Evolutionary conservation across 2,113 vertebrate genomes (phyloP).

Genomic region (Lamprologus sp.): DNA sequence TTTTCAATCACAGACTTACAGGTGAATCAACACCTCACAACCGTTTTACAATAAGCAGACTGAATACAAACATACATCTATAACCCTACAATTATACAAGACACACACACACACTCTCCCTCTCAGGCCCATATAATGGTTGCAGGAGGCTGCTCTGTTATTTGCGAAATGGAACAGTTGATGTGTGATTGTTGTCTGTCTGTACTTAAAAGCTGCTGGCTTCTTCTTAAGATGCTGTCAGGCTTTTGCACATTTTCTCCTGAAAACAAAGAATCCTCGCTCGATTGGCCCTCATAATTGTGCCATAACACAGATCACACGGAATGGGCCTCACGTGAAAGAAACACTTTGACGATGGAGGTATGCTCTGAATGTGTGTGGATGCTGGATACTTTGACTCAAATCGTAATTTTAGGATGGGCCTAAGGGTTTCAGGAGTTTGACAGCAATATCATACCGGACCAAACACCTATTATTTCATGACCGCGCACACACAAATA

Average conservation of each 20-base stretch:
- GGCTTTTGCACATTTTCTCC: neutral
- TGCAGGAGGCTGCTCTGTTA: conserved; percentile 43
- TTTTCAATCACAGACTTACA: conserved; percentile 64
- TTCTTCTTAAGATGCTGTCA: conserved; percentile 12
- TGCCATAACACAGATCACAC: conserved; percentile 3
- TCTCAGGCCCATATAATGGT: conserved; percentile 32
- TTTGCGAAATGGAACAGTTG: conserved; percentile 52
- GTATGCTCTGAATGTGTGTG: neutral
- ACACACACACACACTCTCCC: neutral
- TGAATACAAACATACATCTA: conserved; percentile 54
- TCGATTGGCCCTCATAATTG: neutral
- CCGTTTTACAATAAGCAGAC: conserved; percentile 42
- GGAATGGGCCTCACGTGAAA: neutral
- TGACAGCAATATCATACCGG: neutral
- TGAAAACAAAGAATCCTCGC: neutral
- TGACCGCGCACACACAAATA: neutral
- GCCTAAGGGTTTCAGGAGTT: neutral
- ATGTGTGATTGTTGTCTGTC: conserved; percentile 51
- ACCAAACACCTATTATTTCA: neutral
- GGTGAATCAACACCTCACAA: conserved; percentile 58
- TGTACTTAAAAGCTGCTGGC: conserved; percentile 18
- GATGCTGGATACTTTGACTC: neutral
- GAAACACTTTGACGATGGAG: neutral
- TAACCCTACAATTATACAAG: conserved; percentile 57
- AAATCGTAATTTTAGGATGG: neutral